Evolutionary conservation across 2,113 vertebrate species (phyloP).

Genomic region (Alligator mississippiensis): DNA sequence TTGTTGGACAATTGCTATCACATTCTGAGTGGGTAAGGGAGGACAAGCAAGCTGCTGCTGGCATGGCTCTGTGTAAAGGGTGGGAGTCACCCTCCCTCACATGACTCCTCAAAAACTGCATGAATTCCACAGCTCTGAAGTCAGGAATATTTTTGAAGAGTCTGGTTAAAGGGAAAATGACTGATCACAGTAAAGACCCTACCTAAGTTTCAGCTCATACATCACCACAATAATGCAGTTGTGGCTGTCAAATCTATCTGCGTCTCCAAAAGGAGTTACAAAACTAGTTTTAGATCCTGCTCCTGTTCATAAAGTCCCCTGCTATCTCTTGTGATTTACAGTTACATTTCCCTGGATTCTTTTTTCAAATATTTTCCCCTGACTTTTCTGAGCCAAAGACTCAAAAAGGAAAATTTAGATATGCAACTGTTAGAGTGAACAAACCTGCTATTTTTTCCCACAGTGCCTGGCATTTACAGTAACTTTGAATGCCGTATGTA

Average conservation of each 20-base stretch:
- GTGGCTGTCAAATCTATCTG: background rate
- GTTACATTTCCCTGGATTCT: background rate
- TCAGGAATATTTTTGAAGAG: background rate
- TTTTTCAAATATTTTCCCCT: background rate
- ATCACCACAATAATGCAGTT: too few relatives aligned
- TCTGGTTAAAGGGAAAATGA: accelerated
- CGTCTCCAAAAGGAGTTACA: background rate
- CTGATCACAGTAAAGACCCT: background rate
- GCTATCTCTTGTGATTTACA: background rate
- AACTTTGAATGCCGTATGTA: background rate
- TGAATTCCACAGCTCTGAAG: background rate
- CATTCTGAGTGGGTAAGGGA: background rate
- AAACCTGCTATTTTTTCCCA: accelerated
- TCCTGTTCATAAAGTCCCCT: background rate
- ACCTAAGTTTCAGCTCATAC: background rate
- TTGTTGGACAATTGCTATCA: background rate
- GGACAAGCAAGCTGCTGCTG: background rate
- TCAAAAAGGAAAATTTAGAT: too few relatives aligned
- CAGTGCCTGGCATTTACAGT: background rate
- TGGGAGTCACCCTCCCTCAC: background rate
- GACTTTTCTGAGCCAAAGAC: background rate
- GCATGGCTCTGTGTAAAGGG: background rate
- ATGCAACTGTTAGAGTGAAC: background rate
- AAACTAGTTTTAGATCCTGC: too few relatives aligned
- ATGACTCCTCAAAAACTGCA: background rate